Evolutionary conservation across 2,888 invertebrate species (phyloP), one percentile per base, ranked within the genome.

Genomic region (Agriopis aurantiaria): DNA sequence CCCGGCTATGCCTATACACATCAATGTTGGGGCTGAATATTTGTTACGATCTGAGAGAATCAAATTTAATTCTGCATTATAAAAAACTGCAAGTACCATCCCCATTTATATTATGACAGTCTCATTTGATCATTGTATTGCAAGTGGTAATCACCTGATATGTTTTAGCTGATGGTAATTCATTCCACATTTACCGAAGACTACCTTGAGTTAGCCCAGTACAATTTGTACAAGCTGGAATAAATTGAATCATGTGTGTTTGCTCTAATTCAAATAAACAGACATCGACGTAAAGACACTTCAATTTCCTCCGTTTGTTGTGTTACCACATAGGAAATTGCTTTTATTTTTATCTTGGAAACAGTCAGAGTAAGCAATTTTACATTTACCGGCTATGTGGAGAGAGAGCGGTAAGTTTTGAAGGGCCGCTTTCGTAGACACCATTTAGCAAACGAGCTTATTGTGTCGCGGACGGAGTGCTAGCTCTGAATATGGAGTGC

Each of bases 21-120:
- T 65, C 70, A 80, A 80, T 76, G 83, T 81, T 86, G 88, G 91
- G 90, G 90, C 85, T 89, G 88, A 76, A 80, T 80, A 81, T 82
- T 75, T 74, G 73, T 73, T 78, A 78, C 78, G 75, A 76, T 72
- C 70, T 66, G 61, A 71, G 57, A 66, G 65, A 63, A 62, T 58
- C 52, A 53, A 57, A 62, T 66, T 65, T 64, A 61, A 65, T 61
- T 64, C n/a, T 33, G 52, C n/a, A 48, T 61, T 60, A 52, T 62
- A 58, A 69, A 69, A 69, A 69, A 69, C 58, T 68, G 51, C 65
- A 68, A 72, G 48, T 23, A 33, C 41, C 49, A 58, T 3, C 43
- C 72, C 75, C 65, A 60, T 59, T 69, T 58, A 8, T 58, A 58
- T 46, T 72, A 65, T 65, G 72, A 70, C 8, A 23, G 23, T 23